Evolutionary conservation across 1,140 invertebrate genomes (phyloP).

Genomic region (Camponotus floridanus): DNA sequence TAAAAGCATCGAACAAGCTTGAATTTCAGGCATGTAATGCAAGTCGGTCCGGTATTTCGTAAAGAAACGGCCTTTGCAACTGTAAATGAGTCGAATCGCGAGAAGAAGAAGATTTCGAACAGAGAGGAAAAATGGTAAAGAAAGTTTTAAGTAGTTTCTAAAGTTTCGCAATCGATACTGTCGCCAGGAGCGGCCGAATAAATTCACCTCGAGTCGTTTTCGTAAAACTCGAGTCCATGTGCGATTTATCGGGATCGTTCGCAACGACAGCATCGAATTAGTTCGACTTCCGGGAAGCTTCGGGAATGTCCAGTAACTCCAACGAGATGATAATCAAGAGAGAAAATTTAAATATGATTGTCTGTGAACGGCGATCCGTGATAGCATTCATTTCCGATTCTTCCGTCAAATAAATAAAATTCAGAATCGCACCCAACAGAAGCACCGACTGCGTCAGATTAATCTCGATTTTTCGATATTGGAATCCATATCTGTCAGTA

Average conservation of each 20-base stretch:
- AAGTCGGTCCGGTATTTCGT: constrained; percentile 34
- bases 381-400: too few relatives aligned
- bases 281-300: background rate
- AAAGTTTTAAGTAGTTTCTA: constrained; percentile 58
- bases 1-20: background rate
- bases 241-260: constrained; percentile 53
- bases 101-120: background rate
- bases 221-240: constrained; percentile 29
- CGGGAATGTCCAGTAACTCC: background rate
- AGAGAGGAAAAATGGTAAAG: constrained; percentile 47
- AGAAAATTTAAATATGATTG: background rate
- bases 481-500: constrained; percentile 4
- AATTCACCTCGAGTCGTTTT: constrained; percentile 55
- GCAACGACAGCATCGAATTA: constrained; percentile 53
- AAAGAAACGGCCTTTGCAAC: constrained; percentile 8
- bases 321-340: background rate
- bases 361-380: background rate
- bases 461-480: constrained; percentile 1
- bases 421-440: background rate
- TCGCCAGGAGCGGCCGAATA: constrained; percentile 49
- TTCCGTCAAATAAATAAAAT: background rate
- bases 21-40: constrained; percentile 11
- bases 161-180: constrained; percentile 60
- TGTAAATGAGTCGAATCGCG: constrained; percentile 55
- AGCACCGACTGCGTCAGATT: background rate